Evolutionary conservation across 30 jellyfish, hydroid and myxozoan genomes (phyloP).

Genomic region (Turritopsis rubra): DNA sequence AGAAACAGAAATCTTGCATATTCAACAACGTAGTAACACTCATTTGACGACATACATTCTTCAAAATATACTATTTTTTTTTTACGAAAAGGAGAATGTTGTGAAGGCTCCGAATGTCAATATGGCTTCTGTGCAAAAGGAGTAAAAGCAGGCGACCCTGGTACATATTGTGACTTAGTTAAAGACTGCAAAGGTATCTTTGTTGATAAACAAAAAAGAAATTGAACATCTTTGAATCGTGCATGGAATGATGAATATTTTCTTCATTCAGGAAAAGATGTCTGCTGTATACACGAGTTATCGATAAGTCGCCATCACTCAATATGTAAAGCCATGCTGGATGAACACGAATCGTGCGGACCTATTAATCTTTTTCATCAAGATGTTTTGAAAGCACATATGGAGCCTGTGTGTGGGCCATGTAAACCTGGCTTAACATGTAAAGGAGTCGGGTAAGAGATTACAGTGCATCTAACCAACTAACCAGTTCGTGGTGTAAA

Average conservation of each 20-base stretch:
- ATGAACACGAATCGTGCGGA: constrained; percentile 96
- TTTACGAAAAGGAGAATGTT: constrained; percentile 51
- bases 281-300: constrained; percentile 78
- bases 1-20: no score
- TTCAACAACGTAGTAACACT: no score
- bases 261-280: constrained; percentile 38
- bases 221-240: not conserved
- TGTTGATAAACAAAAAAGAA: not conserved
- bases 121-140: constrained; percentile 81
- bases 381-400: constrained; percentile 41
- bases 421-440: constrained; percentile 84
- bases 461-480: no score
- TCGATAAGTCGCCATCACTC: constrained; percentile 66
- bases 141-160: constrained; percentile 83
- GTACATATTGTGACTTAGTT: constrained; percentile 81
- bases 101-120: constrained; percentile 87
- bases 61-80: not conserved
- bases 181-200: constrained; percentile 82
- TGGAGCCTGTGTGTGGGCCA: constrained; percentile 94
- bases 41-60: no score
- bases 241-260: not conserved
- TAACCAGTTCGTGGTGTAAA: no score
- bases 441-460: constrained; percentile 79
- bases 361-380: constrained; percentile 92
- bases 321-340: constrained; percentile 84